Percentiles rank a stretch among this genome's conserved stretches.
These are phyloP conservation scores for Tragulus kanchil DNA, from an alignment of 2,113 vertebrate genomes.

Conservation along the genomic window DNA sequence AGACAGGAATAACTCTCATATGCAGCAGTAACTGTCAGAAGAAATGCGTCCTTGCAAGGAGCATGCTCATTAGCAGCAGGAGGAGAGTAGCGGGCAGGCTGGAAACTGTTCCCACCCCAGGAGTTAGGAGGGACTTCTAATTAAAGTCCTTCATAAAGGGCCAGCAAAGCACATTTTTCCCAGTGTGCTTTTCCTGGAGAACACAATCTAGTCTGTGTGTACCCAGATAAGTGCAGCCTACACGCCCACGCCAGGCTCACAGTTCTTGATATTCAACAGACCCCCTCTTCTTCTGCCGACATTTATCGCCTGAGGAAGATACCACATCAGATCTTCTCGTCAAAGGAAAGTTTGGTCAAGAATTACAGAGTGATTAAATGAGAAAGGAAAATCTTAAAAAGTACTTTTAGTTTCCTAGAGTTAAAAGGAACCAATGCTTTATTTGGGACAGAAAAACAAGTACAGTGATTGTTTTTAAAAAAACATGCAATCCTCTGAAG, in stretches of 20 bases:
- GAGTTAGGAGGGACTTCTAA: slow-evolving; percentile 69
- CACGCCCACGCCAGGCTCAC: neutral
- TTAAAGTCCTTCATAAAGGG: slow-evolving; percentile 68
- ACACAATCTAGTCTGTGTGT: slow-evolving; percentile 9
- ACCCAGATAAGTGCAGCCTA: neutral
- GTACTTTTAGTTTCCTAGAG: slow-evolving; percentile 2
- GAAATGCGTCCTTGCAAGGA: neutral
- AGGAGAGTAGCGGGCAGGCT: slow-evolving; percentile 26
- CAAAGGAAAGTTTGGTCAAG: slow-evolving; percentile 8
- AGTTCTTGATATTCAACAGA: neutral
- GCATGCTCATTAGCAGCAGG: slow-evolving; percentile 72
- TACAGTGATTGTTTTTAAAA: neutral
- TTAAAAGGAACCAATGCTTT: slow-evolving; percentile 43
- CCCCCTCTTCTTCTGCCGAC: neutral
- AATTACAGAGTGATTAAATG: slow-evolving; percentile 17
- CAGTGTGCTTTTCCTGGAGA: slow-evolving; percentile 59
- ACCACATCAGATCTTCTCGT: neutral
- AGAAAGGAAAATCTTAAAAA: slow-evolving; percentile 50
- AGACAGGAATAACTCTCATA: slow-evolving; percentile 72
- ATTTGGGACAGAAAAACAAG: slow-evolving; percentile 50
- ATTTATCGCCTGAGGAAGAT: slow-evolving; percentile 10
- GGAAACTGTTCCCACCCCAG: slow-evolving; percentile 54
- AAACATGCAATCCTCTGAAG: slow-evolving; percentile 10
- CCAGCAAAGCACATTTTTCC: slow-evolving; percentile 48
- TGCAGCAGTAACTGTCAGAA: slow-evolving; percentile 60